Evolutionary conservation across 2,888 invertebrate species (phyloP).

Genomic region (Odontothrips loti): DNA sequence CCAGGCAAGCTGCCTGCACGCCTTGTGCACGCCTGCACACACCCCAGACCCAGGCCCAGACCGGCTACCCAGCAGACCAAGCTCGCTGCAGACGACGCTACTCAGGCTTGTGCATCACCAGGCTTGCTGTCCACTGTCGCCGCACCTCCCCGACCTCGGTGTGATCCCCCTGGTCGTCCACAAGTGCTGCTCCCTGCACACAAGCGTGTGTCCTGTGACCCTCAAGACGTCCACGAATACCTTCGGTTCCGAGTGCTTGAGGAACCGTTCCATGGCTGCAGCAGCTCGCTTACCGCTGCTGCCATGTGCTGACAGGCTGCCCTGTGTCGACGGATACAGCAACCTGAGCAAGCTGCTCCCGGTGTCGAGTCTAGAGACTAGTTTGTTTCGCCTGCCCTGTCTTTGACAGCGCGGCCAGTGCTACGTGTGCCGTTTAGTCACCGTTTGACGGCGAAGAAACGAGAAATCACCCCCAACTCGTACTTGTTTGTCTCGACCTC

Average conservation of each 20-base stretch:
- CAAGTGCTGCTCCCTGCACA: neutral
- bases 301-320: conserved; percentile 6
- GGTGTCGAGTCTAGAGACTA: conserved; percentile 5
- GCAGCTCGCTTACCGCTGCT: neutral
- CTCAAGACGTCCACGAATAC: neutral
- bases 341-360: conserved; percentile 13
- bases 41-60: neutral
- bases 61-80: neutral
- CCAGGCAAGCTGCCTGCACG: neutral
- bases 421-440: neutral
- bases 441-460: neutral
- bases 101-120: neutral
- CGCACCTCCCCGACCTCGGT: neutral
- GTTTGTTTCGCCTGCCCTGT: conserved; percentile 13
- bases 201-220: neutral
- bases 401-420: conserved; percentile 21
- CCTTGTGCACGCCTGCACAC: neutral
- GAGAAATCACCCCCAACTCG: neutral
- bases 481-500: neutral
- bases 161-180: neutral
- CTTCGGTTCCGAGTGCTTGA: neutral
- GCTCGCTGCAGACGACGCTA: conserved; percentile 10
- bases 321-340: conserved; percentile 25
- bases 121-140: neutral
- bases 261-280: conserved; percentile 23